Evolutionary conservation across 2,888 invertebrate species (phyloP).

Genomic region (Adelognathus sp.): DNA sequence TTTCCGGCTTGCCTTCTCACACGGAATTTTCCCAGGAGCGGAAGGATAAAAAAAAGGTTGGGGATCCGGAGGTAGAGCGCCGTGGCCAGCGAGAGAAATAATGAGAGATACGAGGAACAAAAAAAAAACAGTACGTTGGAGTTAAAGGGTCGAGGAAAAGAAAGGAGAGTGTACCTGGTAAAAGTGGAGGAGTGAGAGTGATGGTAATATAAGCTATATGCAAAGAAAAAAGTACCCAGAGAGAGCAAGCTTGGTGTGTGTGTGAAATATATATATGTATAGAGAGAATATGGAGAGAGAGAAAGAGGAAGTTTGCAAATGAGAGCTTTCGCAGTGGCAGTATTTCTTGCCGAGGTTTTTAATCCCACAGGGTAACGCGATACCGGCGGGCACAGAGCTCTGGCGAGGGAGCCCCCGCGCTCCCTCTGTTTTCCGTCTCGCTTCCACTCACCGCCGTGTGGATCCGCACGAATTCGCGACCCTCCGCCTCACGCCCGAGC

Average conservation of each 20-base stretch:
- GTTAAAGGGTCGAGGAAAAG: constrained; percentile 53
- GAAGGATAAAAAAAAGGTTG: constrained; percentile 54
- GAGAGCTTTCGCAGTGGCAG: constrained; percentile 74
- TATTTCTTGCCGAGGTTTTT: constrained; percentile 77
- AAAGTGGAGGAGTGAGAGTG: constrained; percentile 42
- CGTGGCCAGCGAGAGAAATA: constrained; percentile 55
- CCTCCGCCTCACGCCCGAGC: constrained; percentile 59
- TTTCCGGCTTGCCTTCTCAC: constrained; percentile 6
- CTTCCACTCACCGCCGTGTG: constrained; percentile 27
- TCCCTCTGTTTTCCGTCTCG: constrained; percentile 36
- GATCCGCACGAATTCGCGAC: constrained; percentile 52
- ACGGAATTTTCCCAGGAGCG: constrained; percentile 64
- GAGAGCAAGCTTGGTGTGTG: constrained; percentile 27
- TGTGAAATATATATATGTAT: too few relatives aligned
- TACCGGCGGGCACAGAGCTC: constrained; percentile 59
- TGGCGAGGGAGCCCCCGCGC: constrained; percentile 47
- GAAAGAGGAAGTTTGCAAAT: constrained; percentile 72
- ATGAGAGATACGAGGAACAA: constrained; percentile 55
- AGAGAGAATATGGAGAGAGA: constrained; percentile 30
- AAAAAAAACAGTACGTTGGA: constrained; percentile 57
- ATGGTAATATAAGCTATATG: constrained; percentile 10
- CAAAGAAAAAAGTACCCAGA: constrained; percentile 12
- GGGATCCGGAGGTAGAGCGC: constrained; percentile 30
- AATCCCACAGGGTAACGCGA: constrained; percentile 74
- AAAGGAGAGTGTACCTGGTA: constrained; percentile 42